Conservation (phyloP, 2,797 vertebrate species). For the Gephyroberyx darwinii region DNA sequence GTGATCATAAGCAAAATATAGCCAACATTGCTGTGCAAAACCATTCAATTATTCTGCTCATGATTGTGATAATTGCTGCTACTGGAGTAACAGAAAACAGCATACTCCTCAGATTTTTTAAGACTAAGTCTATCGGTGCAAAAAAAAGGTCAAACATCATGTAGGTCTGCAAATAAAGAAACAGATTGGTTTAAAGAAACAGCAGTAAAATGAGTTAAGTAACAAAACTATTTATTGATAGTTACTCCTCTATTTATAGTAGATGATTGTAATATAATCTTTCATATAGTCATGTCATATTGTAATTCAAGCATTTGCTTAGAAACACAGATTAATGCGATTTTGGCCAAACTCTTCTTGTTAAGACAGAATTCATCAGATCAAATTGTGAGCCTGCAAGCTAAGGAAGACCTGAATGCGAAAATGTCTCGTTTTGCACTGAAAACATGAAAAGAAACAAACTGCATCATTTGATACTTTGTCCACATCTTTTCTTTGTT, state of each 20-base stretch:
- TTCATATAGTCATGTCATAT: background rate
- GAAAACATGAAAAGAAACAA: slow-evolving; percentile 5
- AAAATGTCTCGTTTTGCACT: slow-evolving; percentile 31
- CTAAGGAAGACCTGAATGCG: slow-evolving; percentile 21
- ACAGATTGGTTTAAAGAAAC: background rate
- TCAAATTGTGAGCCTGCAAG: background rate
- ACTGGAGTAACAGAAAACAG: too few relatives aligned
- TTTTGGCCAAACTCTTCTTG: slow-evolving; percentile 9
- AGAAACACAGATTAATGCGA: slow-evolving; percentile 16
- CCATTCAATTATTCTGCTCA: too few relatives aligned
- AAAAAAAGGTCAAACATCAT: too few relatives aligned
- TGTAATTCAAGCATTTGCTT: slow-evolving; percentile 15
- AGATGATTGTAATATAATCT: too few relatives aligned
- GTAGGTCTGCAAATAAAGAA: background rate
- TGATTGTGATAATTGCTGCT: too few relatives aligned
- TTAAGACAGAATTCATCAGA: slow-evolving; percentile 24
- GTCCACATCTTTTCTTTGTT: slow-evolving; percentile 38
- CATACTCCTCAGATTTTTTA: too few relatives aligned
- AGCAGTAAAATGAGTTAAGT: background rate
- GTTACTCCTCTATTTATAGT: too few relatives aligned
- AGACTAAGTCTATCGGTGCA: too few relatives aligned
- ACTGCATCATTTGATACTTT: slow-evolving; percentile 39
- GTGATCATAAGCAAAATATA: background rate
- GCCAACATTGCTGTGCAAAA: too few relatives aligned
- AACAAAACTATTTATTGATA: background rate